These are phyloP conservation scores for Mustela lutreola DNA, from an alignment of 2,113 vertebrate genomes.

Conservation along the genomic window DNA sequence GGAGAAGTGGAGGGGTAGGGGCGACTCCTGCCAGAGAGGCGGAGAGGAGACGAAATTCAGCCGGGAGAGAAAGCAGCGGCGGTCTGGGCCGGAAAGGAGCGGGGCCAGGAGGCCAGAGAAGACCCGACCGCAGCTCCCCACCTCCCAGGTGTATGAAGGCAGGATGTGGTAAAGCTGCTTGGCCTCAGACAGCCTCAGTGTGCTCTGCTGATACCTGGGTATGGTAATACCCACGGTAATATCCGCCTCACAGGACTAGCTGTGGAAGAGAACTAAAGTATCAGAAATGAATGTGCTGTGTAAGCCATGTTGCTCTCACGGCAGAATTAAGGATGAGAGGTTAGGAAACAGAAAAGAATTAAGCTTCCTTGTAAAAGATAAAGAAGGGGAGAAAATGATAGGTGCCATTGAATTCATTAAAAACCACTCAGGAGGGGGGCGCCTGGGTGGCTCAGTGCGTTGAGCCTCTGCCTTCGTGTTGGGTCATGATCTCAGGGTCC, in stretches of 20 bases:
- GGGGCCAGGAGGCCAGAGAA: not conserved
- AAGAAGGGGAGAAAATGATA: not conserved
- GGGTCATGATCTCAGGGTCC: too few relatives aligned
- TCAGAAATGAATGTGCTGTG: not conserved
- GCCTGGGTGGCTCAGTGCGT: too few relatives aligned
- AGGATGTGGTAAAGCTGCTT: not conserved
- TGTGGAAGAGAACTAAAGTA: slow-evolving; percentile 16
- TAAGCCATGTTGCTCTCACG: not conserved
- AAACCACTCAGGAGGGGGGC: not conserved
- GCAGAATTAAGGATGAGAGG: not conserved
- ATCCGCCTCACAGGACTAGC: not conserved
- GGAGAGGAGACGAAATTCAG: not conserved
- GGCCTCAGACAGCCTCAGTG: not conserved
- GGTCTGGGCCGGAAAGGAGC: not conserved
- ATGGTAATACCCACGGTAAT: not conserved
- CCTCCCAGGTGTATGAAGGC: not conserved
- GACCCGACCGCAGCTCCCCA: not conserved
- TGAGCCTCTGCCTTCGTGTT: too few relatives aligned
- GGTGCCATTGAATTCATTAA: not conserved
- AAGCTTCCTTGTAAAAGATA: not conserved
- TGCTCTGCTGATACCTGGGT: not conserved
- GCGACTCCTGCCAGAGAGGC: not conserved
- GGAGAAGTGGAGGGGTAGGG: not conserved
- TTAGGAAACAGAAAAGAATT: not conserved
- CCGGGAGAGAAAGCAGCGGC: not conserved